Evolutionary conservation across 2,888 invertebrate genomes (phyloP).

Genomic region (Dexiosoma caninum): DNA sequence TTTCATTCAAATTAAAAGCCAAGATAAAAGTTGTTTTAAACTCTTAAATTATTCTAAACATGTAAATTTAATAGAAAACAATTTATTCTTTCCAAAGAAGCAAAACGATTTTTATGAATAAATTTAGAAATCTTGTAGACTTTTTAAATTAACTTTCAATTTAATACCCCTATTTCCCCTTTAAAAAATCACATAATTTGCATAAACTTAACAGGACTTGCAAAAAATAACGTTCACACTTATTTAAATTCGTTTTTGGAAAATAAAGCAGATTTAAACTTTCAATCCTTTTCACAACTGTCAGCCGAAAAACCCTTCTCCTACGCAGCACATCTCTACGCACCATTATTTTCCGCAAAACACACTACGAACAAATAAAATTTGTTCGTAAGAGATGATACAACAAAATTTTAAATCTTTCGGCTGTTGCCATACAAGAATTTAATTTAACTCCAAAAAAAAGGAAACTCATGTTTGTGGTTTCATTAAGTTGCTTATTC

Average conservation of each 20-base stretch:
- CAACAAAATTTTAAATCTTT: not conserved
- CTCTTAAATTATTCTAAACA: no score
- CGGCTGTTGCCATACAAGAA: conserved; percentile 4
- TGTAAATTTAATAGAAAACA: no score
- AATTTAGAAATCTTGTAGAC: not conserved
- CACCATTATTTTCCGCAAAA: not conserved
- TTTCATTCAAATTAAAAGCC: no score
- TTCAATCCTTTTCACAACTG: not conserved
- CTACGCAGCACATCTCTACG: not conserved
- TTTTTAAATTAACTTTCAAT: no score
- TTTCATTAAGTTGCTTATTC: conserved; percentile 12
- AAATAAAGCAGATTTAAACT: not conserved
- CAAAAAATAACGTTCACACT: not conserved
- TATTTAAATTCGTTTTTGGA: not conserved
- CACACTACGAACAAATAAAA: not conserved
- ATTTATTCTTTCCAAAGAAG: not conserved
- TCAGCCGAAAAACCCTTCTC: not conserved
- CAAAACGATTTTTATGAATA: not conserved
- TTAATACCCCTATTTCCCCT: no score
- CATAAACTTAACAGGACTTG: not conserved
- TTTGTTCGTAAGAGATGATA: not conserved
- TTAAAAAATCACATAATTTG: not conserved
- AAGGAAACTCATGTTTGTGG: not conserved
- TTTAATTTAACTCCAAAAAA: conserved; percentile 37
- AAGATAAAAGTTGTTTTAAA: no score